Conservation (phyloP, 2,888 invertebrate genomes). For the Galeopsomyia nigrocyanea region DNA sequence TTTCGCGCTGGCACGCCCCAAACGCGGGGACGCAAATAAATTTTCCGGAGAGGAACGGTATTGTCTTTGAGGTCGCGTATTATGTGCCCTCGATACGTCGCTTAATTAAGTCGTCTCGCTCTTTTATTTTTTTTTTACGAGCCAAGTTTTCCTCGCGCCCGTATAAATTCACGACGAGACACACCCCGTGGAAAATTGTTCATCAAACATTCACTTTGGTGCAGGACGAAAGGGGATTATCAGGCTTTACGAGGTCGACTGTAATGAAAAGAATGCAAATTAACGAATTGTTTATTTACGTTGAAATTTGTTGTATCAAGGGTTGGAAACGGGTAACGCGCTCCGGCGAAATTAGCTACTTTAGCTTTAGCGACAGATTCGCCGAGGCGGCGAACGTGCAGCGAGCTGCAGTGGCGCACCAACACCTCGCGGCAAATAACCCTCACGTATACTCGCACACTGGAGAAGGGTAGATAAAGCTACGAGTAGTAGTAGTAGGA, state of each 20-base stretch:
- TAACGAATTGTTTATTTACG: neutral
- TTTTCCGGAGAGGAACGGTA: slow-evolving; percentile 60
- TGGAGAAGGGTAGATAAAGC: slow-evolving; percentile 20
- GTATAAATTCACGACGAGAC: neutral
- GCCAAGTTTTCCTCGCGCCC: slow-evolving; percentile 39
- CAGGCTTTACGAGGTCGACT: too few species aligned
- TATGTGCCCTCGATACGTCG: slow-evolving; percentile 62
- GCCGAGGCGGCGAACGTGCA: neutral
- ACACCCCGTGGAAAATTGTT: slow-evolving; percentile 13
- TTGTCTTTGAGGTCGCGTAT: slow-evolving; percentile 59
- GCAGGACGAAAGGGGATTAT: too few species aligned
- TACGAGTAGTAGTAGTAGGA: neutral
- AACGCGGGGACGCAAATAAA: slow-evolving; percentile 61
- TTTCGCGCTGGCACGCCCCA: slow-evolving; percentile 54
- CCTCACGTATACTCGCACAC: neutral
- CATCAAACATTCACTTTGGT: slow-evolving; percentile 21
- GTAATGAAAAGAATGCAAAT: too few species aligned
- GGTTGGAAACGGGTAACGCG: too few species aligned
- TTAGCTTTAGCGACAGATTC: slow-evolving; percentile 17
- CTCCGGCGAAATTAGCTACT: too few species aligned
- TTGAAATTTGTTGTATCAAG: too few species aligned
- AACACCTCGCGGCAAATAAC: slow-evolving; percentile 38
- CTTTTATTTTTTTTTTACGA: slow-evolving; percentile 1
- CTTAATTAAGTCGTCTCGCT: slow-evolving; percentile 62
- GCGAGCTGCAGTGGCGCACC: neutral